phyloP scores from a whole-genome alignment of 92 coral and sea anemone species.

The Siderastrea siderea region DNA sequence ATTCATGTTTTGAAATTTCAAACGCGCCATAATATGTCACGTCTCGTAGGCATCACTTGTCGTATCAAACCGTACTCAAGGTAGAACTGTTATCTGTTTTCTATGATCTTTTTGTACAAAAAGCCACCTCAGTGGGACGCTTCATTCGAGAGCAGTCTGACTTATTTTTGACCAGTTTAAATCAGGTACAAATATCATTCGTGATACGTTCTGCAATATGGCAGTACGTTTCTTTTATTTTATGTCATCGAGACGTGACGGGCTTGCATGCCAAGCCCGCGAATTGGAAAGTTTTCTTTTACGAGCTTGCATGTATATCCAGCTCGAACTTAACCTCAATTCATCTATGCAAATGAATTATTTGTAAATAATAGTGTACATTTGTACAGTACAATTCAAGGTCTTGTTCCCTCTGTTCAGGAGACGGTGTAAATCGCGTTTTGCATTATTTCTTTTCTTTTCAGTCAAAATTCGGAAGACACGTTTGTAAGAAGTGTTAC shows the following conservation, averaged over 20 bases:
- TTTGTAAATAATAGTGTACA: slow-evolving; percentile 5
- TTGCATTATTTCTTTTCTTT: not conserved
- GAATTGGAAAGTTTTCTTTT: not conserved
- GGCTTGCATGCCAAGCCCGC: not conserved
- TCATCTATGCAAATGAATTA: slow-evolving; percentile 6
- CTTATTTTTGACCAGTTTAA: not conserved
- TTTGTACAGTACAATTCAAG: slow-evolving; percentile 26
- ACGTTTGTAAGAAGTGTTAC: not conserved
- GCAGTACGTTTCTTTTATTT: not conserved
- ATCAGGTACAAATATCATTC: not conserved
- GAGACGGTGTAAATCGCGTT: not conserved
- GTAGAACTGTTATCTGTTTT: not conserved
- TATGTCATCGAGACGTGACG: not conserved
- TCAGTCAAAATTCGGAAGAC: not conserved
- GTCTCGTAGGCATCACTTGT: not conserved
- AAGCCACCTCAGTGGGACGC: not conserved
- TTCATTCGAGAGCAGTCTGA: not conserved
- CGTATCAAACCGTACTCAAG: not conserved
- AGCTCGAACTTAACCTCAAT: not conserved
- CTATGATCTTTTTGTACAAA: not conserved
- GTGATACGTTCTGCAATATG: not conserved
- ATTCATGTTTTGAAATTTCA: slow-evolving; percentile 36
- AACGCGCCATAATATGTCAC: not conserved
- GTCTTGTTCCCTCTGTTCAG: not conserved
- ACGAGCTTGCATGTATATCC: not conserved